Evolutionary conservation across 1,140 invertebrate genomes (phyloP).

Genomic region (Trichogramma pretiosum): DNA sequence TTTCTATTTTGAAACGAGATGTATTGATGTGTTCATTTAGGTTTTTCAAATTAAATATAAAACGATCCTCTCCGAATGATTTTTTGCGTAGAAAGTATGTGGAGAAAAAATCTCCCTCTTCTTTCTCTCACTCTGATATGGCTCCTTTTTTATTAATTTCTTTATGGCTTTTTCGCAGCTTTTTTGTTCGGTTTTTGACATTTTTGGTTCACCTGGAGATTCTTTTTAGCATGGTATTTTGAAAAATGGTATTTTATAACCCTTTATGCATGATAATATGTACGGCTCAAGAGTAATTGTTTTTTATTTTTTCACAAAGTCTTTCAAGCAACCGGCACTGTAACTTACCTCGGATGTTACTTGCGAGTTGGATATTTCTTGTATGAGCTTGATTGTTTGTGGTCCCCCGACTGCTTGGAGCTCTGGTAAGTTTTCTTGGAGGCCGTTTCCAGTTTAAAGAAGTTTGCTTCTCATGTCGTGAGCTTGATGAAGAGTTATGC

Average conservation of each 20-base stretch:
- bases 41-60: neutral
- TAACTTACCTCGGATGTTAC: too few species aligned
- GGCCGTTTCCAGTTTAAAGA: too few species aligned
- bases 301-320: too few species aligned
- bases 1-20: slow-evolving; percentile 3
- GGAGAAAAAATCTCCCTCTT: neutral
- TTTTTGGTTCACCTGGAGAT: neutral
- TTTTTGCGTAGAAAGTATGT: neutral
- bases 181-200: neutral
- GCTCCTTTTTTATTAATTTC: slow-evolving; percentile 2
- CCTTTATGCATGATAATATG: too few species aligned
- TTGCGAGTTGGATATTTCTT: too few species aligned
- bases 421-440: too few species aligned
- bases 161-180: neutral
- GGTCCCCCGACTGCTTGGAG: too few species aligned
- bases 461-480: too few species aligned
- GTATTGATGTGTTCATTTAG: neutral
- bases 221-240: neutral
- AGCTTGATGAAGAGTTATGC: too few species aligned
- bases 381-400: too few species aligned
- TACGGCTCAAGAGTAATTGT: too few species aligned
- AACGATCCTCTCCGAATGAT: neutral
- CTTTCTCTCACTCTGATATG: neutral
- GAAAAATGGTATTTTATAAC: neutral
- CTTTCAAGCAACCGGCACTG: too few species aligned